Conservation (phyloP, 2,797 vertebrate species). For the Darevskia nairensis region DNA sequence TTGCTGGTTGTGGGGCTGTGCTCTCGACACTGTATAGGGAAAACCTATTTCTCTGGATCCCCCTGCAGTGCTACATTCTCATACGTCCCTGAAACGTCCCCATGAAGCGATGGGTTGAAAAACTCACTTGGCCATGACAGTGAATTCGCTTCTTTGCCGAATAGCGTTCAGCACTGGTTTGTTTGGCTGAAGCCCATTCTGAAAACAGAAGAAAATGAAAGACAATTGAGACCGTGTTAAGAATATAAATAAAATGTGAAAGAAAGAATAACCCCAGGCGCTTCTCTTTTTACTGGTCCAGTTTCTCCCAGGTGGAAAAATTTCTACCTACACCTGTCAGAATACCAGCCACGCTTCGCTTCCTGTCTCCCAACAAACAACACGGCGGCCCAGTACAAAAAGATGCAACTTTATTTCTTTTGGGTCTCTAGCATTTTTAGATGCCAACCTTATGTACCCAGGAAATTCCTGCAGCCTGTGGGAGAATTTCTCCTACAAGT, state of each 20-base stretch:
- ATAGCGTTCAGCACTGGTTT: constrained; percentile 84
- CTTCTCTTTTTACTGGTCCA: not conserved
- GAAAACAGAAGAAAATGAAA: constrained; percentile 20
- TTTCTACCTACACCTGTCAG: not conserved
- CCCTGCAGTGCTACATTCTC: no score
- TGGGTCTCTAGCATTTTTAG: not conserved
- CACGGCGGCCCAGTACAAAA: not conserved
- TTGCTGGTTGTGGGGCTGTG: not conserved
- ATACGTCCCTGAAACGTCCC: not conserved
- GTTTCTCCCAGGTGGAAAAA: no score
- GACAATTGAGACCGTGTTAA: not conserved
- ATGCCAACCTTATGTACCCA: not conserved
- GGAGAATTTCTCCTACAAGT: no score
- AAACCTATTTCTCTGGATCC: no score
- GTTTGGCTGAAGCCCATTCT: constrained; percentile 89
- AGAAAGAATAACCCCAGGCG: not conserved
- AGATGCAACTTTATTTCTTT: no score
- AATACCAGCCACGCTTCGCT: not conserved
- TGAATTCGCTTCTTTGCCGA: constrained; percentile 93
- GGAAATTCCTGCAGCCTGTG: no score
- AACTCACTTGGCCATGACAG: constrained; percentile 95
- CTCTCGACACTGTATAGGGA: not conserved
- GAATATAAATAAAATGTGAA: not conserved
- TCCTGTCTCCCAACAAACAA: not conserved
- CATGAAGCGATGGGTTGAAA: not conserved